Percentiles rank a stretch among this genome's conserved stretches.
Conservation (phyloP, 2,113 vertebrate genomes). For the Sorex fumeus region DNA sequence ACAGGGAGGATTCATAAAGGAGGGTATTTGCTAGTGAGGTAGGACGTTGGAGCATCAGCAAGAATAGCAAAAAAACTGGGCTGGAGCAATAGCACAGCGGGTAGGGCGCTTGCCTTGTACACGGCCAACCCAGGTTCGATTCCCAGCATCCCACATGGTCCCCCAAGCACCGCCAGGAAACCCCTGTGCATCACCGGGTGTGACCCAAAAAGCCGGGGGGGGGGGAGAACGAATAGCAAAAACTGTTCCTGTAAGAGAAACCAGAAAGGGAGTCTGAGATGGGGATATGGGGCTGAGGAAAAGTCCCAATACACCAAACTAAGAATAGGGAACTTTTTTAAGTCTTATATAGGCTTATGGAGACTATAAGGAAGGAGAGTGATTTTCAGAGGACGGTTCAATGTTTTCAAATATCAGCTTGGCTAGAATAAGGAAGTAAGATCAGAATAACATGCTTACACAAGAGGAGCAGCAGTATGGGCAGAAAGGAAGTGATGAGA, state of each 20-base stretch:
- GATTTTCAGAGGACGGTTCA: not conserved
- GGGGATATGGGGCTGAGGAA: not conserved
- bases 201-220: too few species aligned
- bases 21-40: not conserved
- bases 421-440: not conserved
- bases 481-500: not conserved
- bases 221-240: conserved; percentile 53
- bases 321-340: conserved; percentile 21
- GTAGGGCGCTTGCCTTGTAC: too few species aligned
- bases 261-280: not conserved
- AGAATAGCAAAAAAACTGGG: conserved; percentile 45
- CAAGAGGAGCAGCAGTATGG: not conserved
- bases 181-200: too few species aligned
- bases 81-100: too few species aligned
- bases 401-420: not conserved
- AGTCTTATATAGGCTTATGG: not conserved
- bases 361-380: not conserved
- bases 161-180: too few species aligned
- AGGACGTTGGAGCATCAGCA: conserved; percentile 18
- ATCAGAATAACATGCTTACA: not conserved
- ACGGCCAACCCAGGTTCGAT: too few species aligned
- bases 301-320: not conserved
- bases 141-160: too few species aligned
- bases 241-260: not conserved
- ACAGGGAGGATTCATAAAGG: conserved; percentile 1